Base-by-base conservation (phyloP, 2,113 vertebrate genomes). In the Perognathus longimembris region DNA sequence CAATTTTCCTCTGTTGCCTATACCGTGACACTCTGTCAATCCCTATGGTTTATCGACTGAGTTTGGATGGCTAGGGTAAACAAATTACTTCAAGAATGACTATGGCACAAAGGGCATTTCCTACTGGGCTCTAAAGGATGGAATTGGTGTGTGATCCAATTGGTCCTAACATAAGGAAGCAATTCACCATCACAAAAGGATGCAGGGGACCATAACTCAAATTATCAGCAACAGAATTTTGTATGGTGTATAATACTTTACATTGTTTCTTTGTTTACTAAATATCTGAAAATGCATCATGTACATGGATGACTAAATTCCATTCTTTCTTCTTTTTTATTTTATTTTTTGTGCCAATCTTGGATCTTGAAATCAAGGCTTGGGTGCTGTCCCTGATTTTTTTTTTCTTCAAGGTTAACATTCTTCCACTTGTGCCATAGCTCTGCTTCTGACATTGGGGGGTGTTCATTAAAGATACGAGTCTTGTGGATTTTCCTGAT, bases 1-100 rank as follows among this genome's bases (percentile, higher is more conserved):
- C 95, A 95, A 1, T 95, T 86, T 94, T 85, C 80, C 54, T 88
- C 20, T 83, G 61, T 92, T 92, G 94, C 91, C 73, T 84, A 32
- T 42, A 69, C 66, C 34, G 61, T 67, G 92, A 78, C 83, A 90
- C 80, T 93, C 84, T 50, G 71, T 96, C 95, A 90, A 32, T 88
- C 76, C 76, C 82, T 64, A 15, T 69, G 26, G 32, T 91, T 94
- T 96, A 93, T 66, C 74, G 88, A 57, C 92, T 92, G 54, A 82
- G 79, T 88, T 86, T 83, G 90, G 94, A 80, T 80, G 71, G 80
- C 67, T 20, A 63, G 67, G 36, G 22, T 94, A 94, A 95, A 85
- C 67, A 86, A 75, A 96, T 91, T 38, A 69, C 86, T 93, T 96
- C 38, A 28, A 88, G 76, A 80, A 73, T 79, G 67, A 76, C 84